A percentile compares a stretch with the other conserved stretches of the same genome.
Conservation (phyloP, 1,140 invertebrate genomes). For the Listronotus oregonensis region DNA sequence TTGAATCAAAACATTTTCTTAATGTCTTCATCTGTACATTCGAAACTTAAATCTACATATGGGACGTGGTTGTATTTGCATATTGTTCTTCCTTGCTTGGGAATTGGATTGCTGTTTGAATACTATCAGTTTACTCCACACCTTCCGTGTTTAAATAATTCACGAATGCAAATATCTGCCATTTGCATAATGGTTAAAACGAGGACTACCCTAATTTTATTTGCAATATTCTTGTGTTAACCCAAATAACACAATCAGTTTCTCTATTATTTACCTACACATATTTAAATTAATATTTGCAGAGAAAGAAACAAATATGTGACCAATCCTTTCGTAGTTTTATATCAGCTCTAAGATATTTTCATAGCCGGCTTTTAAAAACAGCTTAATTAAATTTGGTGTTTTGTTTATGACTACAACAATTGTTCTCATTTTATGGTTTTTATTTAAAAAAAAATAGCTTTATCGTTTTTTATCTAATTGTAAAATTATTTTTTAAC, state of each 20-base stretch:
- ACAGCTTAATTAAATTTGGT: conserved; percentile 28
- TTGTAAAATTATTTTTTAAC: too few species aligned
- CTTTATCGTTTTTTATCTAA: too few species aligned
- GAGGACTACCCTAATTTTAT: conserved; percentile 23
- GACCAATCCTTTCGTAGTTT: too few species aligned
- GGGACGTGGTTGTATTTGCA: conserved; percentile 28
- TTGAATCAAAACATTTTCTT: conserved; percentile 31
- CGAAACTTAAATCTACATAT: conserved; percentile 30
- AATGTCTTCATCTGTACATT: conserved; percentile 29
- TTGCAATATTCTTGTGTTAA: conserved; percentile 18
- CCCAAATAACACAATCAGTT: conserved; percentile 13
- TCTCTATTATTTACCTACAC: too few species aligned
- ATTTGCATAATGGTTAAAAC: conserved; percentile 20
- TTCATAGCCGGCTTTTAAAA: neutral
- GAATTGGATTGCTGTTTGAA: conserved; percentile 26
- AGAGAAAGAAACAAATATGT: too few species aligned
- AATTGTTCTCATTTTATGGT: too few species aligned
- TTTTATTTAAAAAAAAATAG: too few species aligned
- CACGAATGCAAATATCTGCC: conserved; percentile 26
- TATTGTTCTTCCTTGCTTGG: conserved; percentile 29
- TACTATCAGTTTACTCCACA: conserved; percentile 12
- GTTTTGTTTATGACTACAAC: neutral
- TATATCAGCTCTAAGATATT: too few species aligned
- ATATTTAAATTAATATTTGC: too few species aligned
- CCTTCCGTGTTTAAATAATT: conserved; percentile 33